Evolutionary conservation across 1,140 invertebrate species (phyloP), one percentile per base, ranked within the genome.

Genomic region (Drepana arcuata): DNA sequence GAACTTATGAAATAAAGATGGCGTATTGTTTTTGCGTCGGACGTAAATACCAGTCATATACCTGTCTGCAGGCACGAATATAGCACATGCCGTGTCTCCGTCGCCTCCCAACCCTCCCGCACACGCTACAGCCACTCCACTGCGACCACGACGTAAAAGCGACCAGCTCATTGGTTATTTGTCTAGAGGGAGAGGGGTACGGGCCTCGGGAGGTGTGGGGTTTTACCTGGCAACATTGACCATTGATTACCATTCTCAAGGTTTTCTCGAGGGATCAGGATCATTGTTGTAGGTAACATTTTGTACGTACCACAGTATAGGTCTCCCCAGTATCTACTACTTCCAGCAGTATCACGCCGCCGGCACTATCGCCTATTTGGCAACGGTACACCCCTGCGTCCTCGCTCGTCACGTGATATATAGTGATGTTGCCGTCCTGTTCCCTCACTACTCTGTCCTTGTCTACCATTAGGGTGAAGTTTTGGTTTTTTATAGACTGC

Each of bases 91-190:
- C 88, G 31, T 84, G 81, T 34, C 85, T 71, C 16, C 83, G 56
- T 56, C 65, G 72, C 50, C 79, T 83, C 0, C 88, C 88, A 29
- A 86, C 73, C 25, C 55, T 48, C 9, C 77, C 77, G 53, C 90
- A 92, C n/a, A 51, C 64, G 32, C 87, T 89, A 58, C 90, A 92
- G n/a, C 73, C 42, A 7, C 85, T 85, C 89, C 89, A 90, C 9
- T 67, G 38, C 1, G 77, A 77, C 88, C 89, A 91, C 1, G 16
- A 14, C 1, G n/a, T 66, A 18, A 47, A 63, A 0, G 39, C 5
- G 1, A 31, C 27, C 7, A 60, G 6, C 0, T 34, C 16, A 1
- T 30, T 0, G 13, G 12, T 24, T 16, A 57, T 5, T 0, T 2
- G 1, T 2, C 14, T 7, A 7, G 40, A 7, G 0, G 40, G 26